Conservation (phyloP, 2,797 vertebrate species). For the Poeciliopsis paucimaculata region DNA sequence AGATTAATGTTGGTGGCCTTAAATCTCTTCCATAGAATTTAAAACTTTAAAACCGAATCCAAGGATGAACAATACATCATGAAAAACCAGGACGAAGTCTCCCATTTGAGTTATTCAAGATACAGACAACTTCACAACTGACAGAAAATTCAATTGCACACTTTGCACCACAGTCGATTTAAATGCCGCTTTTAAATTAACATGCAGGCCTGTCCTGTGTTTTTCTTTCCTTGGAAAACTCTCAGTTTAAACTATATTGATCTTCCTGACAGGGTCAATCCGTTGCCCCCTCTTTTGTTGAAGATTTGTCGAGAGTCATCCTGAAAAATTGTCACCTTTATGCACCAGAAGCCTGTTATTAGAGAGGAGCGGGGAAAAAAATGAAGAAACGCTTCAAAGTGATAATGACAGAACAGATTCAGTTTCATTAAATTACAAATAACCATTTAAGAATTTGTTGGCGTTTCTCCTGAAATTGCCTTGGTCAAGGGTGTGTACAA, state of each 20-base stretch:
- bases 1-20: too few relatives aligned
- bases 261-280: conserved; percentile 5
- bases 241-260: conserved; percentile 24
- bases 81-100: too few relatives aligned
- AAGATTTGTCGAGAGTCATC: not conserved
- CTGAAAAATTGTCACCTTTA: not conserved
- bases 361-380: not conserved
- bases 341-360: not conserved
- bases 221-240: conserved; percentile 18
- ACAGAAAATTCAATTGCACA: conserved; percentile 19
- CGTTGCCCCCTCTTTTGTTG: not conserved
- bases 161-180: conserved; percentile 15
- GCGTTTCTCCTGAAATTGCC: conserved; percentile 3
- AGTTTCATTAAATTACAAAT: not conserved
- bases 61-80: too few relatives aligned
- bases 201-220: conserved; percentile 2
- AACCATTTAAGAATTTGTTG: not conserved
- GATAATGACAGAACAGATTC: not conserved
- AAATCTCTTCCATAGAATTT: too few relatives aligned
- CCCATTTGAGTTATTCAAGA: too few relatives aligned
- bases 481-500: conserved; percentile 11
- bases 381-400: not conserved
- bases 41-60: too few relatives aligned
- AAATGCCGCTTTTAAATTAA: conserved; percentile 27
- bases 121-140: conserved; percentile 18